These are phyloP conservation scores for Micromys minutus DNA, from an alignment of 2,113 vertebrate species.

Conservation along the genomic window DNA sequence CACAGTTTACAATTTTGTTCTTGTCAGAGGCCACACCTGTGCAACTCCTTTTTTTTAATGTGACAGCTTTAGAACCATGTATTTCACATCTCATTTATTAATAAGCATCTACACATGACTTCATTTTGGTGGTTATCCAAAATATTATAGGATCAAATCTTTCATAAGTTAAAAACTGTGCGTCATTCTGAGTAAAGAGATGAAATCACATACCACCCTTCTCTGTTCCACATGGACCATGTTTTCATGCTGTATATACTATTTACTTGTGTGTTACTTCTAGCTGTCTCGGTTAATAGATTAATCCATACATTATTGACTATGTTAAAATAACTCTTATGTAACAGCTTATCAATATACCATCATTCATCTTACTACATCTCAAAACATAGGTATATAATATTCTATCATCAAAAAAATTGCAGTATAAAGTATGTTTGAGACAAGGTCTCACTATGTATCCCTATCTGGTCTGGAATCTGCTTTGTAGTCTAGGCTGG, in stretches of 20 bases:
- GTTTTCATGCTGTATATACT: background rate
- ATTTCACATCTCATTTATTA: background rate
- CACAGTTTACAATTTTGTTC: conserved; percentile 5
- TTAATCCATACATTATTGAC: background rate
- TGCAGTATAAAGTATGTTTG: background rate
- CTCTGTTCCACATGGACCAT: background rate
- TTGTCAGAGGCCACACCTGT: background rate
- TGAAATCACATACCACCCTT: background rate
- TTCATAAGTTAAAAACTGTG: background rate
- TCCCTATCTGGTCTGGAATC: background rate
- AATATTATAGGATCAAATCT: background rate
- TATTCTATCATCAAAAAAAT: background rate
- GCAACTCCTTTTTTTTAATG: background rate
- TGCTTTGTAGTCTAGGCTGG: background rate
- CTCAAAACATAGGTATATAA: background rate
- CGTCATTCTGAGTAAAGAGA: background rate
- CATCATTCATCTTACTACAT: background rate
- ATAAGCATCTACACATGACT: background rate
- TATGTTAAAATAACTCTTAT: background rate
- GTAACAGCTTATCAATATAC: background rate
- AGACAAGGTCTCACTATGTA: background rate
- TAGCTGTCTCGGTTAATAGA: background rate
- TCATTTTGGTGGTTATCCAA: background rate
- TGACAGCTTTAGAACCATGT: background rate
- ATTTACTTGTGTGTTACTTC: background rate